A percentile compares a stretch with the other conserved stretches of the same genome.
These are phyloP conservation scores for Bellardia bayeri DNA, from an alignment of 2,888 invertebrate species.

Conservation along the genomic window DNA sequence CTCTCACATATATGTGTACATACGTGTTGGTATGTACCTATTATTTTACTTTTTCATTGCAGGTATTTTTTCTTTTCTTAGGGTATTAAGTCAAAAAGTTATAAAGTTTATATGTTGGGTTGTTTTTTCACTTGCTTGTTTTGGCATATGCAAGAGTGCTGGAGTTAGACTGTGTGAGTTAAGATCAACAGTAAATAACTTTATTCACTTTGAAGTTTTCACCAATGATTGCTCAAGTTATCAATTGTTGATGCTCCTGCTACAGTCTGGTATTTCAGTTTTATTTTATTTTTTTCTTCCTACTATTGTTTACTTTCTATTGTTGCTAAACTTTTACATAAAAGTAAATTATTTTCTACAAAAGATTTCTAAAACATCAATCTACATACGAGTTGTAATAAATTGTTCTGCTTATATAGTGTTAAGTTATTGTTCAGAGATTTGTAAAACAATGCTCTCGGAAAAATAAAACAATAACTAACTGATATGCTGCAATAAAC, in stretches of 20 bases:
- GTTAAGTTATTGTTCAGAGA: not conserved
- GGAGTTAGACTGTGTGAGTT: not conserved
- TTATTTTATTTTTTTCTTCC: not conserved
- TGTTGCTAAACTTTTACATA: slow-evolving; percentile 22
- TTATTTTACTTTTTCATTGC: not conserved
- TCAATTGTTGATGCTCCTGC: slow-evolving; percentile 30
- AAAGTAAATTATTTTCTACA: not conserved
- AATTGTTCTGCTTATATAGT: slow-evolving; percentile 3
- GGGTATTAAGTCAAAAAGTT: slow-evolving; percentile 53
- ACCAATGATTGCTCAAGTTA: slow-evolving; percentile 42
- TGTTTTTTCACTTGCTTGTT: not conserved
- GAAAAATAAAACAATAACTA: not conserved
- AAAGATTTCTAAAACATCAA: slow-evolving; percentile 20
- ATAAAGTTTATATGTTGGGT: slow-evolving; percentile 39
- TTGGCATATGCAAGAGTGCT: not conserved
- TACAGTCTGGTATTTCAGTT: slow-evolving; percentile 10
- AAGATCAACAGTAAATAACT: slow-evolving; percentile 66
- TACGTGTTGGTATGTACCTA: not conserved
- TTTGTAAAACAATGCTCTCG: slow-evolving; percentile 3
- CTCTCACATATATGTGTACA: not conserved
- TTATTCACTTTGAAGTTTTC: slow-evolving; percentile 66
- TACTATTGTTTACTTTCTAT: slow-evolving; percentile 1
- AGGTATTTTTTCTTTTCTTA: slow-evolving; percentile 3
- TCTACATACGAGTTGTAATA: not conserved
- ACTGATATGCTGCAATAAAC: slow-evolving; percentile 8